Evolutionary conservation across 2,113 vertebrate species (phyloP), one percentile per base, ranked within the genome.

Genomic region (Choloepus hoffmanni): DNA sequence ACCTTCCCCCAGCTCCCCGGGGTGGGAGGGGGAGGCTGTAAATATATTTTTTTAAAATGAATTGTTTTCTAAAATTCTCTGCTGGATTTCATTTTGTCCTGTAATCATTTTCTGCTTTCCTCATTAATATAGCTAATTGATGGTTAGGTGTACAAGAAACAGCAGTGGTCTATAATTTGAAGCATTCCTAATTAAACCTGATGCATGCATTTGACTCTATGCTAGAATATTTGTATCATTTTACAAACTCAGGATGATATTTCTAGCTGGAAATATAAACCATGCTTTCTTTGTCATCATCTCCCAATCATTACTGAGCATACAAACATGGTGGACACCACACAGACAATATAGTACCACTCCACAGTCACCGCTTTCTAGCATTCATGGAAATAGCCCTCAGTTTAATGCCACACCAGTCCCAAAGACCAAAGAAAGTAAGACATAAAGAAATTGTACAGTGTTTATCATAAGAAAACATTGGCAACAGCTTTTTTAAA

Each of bases 111-210:
- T 90, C 94, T 86, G 90, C 53, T 72, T 78, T 90, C 36, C 73
- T 89, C 50, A 76, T 89, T 76, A 93, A 78, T 92, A 86, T 79
- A 67, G 81, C 68, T 93, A 95, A 96, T 89, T 74, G 72, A 50
- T 53, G n/a, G 94, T 93, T 93, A 30, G 19, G 33, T 77, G 55
- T 26, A 77, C 36, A 68, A 72, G 82, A 92, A 92, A 79, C 21
- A 16, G 33, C 82, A 36, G 70, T 65, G 81, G 73, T 74, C 74
- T 95, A 11, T 96, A 94, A 97, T 95, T 77, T 60, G 86, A 81
- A 93, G 45, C 95, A 89, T 58, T 87, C 70, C 30, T 97, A 92
- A 94, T 96, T 90, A 97, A 92, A 84, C 53, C 36, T 85, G 86
- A 89, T n/a, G 36, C 13, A 10, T 21, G 50, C 68, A 65, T 88